Base-by-base conservation (phyloP, 2,113 vertebrate species). In the human region DNA sequence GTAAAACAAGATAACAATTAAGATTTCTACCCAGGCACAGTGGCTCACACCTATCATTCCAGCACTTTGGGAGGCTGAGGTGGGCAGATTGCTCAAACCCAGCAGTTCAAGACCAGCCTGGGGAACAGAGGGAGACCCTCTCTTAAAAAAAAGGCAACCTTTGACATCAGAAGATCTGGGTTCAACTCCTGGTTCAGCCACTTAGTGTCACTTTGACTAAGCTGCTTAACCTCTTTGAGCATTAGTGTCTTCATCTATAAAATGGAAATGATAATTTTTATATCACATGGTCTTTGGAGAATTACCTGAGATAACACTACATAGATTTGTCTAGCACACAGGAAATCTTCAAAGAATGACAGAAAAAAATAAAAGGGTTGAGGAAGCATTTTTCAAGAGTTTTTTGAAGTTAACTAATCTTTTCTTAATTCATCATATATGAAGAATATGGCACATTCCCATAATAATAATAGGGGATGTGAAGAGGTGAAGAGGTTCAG, bases 261-360 rank as follows among this genome's bases (percentile, higher is more conserved):
- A 94, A 84, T 64, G 5, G 20, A 85, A 93, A 94, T 55, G 18
- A 81, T 73, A 72, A 96, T 75, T 96, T 81, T 81, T 82, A 90
- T 70, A 48, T 90, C 78, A 94, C 8, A 70, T 85, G 57, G 30
- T 79, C 76, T 92, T 87, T 83, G 48, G 90, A 75, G 83, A 89
- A 82, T 75, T 81, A 88, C 13, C 40, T 55, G 57, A 81, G 93
- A 66, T 57, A 80, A 80, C 0, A 68, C 35, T 20, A 61, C 52
- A 89, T 82, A 85, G 52, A 72, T 86, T 94, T 94, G 52, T 38
- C 23, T 83, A 38, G 64, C 25, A 64, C 8, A 40, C 10, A 92
- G 59, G 25, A 89, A 89, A 83, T 87, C 80, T 61, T 70, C 75
- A 73, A 75, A 91, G 78, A 84, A 91, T 12, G 61, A 66, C 13